Percentiles rank a stretch among this genome's conserved stretches.
Evolutionary conservation across 2,113 vertebrate species (phyloP).

Genomic region (Ivindomyrus marchei): DNA sequence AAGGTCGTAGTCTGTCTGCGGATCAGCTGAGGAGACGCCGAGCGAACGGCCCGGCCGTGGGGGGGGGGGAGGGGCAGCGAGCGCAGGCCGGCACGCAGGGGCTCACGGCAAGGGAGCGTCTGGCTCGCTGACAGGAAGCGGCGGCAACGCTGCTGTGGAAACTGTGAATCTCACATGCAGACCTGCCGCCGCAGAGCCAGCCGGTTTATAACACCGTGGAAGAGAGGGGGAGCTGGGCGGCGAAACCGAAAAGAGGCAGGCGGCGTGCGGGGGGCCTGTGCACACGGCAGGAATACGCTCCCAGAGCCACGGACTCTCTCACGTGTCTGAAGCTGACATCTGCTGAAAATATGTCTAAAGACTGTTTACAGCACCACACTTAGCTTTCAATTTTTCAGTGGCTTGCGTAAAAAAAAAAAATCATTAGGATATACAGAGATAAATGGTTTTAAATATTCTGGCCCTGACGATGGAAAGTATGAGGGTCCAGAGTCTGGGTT

Average conservation of each 20-base stretch:
- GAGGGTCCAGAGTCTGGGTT: background rate
- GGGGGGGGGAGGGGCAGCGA: background rate
- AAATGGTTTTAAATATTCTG: background rate
- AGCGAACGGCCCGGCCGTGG: background rate
- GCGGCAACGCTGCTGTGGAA: slow-evolving; percentile 5
- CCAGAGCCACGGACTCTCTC: background rate
- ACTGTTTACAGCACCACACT: background rate
- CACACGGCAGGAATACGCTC: background rate
- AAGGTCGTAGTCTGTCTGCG: background rate
- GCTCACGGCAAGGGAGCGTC: slow-evolving; percentile 28
- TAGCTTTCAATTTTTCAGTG: background rate
- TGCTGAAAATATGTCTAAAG: background rate
- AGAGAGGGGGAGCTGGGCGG: background rate
- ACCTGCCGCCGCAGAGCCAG: background rate
- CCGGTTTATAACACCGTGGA: background rate
- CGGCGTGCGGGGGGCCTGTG: background rate
- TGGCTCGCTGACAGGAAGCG: slow-evolving; percentile 20
- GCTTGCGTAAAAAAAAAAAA: background rate
- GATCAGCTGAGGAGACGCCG: background rate
- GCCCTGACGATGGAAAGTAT: background rate
- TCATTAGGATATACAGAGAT: background rate
- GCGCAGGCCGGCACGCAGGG: background rate
- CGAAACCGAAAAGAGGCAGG: background rate
- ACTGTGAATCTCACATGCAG: slow-evolving; percentile 20
- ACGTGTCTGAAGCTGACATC: background rate